Evolutionary conservation across 2,888 invertebrate species (phyloP).

Genomic region (Hermaeophaga mercurialis): DNA sequence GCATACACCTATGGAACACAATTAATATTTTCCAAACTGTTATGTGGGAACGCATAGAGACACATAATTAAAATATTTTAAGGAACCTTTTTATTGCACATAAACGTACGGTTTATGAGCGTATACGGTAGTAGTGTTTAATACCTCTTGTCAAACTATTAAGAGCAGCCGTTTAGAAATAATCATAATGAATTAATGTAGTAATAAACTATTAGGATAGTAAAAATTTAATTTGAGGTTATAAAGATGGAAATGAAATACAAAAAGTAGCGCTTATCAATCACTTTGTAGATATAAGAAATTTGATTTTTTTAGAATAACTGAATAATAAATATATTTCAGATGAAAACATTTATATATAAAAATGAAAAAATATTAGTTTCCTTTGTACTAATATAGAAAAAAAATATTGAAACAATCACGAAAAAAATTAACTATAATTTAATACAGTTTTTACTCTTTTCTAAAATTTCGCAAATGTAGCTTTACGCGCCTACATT

Average conservation of each 20-base stretch:
- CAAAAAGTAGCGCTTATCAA: no score
- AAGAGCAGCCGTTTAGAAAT: conserved; percentile 18
- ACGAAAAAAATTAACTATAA: no score
- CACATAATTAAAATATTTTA: conserved; percentile 22
- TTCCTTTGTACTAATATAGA: no score
- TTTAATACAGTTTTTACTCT: no score
- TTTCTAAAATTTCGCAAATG: no score
- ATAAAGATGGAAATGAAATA: conserved; percentile 1
- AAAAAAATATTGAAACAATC: no score
- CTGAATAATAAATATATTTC: no score
- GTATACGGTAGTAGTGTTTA: conserved; percentile 30
- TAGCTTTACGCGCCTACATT: no score
- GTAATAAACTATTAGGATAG: conserved; percentile 3
- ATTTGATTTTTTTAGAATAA: no score
- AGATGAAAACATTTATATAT: no score
- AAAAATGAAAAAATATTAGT: no score
- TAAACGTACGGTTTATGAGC: conserved; percentile 27
- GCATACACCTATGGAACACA: conserved; percentile 8
- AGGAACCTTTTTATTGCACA: conserved; percentile 22
- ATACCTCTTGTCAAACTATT: conserved; percentile 17
- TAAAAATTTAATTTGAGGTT: conserved; percentile 2
- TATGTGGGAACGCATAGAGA: conserved; percentile 18
- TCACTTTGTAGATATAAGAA: no score
- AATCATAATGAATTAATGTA: conserved; percentile 18
- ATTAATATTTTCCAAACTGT: conserved; percentile 18